Conservation (phyloP, 2,113 vertebrate species). For the Eudyptes chrysolophus region DNA sequence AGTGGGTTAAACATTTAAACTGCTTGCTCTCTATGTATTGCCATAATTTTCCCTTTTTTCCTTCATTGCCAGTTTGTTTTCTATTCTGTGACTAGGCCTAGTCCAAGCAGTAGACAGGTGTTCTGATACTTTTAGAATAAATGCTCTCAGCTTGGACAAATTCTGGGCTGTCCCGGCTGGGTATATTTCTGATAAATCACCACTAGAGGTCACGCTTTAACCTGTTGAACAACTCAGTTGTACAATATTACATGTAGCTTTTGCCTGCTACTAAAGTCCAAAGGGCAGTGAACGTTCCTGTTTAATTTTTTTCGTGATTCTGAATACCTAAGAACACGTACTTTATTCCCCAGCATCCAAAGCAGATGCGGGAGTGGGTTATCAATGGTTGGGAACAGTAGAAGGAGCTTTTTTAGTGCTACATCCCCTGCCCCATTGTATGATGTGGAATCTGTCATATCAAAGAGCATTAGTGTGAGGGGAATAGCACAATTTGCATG, state of each 20-base stretch:
- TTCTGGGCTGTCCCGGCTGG: background rate
- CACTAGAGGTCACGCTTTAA: conserved; percentile 23
- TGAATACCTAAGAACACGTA: background rate
- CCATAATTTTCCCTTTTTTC: background rate
- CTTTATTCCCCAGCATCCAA: background rate
- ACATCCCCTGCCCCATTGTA: background rate
- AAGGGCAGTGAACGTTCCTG: background rate
- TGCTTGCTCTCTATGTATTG: background rate
- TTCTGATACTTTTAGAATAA: background rate
- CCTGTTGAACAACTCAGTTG: background rate
- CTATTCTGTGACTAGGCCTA: background rate
- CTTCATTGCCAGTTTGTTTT: background rate
- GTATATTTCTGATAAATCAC: background rate
- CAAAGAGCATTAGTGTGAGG: background rate
- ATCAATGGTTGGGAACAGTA: background rate
- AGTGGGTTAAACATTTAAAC: background rate
- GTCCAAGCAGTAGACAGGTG: background rate
- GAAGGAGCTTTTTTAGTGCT: background rate
- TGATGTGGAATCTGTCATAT: background rate
- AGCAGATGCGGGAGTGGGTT: rapidly evolving
- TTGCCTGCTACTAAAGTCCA: background rate
- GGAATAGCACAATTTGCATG: background rate
- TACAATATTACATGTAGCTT: background rate
- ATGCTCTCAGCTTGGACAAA: background rate
- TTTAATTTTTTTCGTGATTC: background rate